Conservation (phyloP, 2,888 invertebrate genomes). For the Dryadula phaetusa region DNA sequence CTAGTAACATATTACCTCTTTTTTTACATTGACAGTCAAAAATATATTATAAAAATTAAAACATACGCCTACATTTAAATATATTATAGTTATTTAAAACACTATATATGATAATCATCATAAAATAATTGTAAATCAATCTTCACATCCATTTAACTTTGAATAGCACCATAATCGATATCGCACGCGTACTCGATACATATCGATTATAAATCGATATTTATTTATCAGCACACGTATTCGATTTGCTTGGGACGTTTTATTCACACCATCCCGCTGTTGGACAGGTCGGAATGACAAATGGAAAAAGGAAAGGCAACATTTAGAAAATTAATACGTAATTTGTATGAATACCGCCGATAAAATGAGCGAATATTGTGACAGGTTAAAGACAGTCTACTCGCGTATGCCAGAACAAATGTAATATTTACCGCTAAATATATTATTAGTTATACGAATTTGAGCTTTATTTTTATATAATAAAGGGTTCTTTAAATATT, state of each 20-base stretch:
- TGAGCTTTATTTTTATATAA: slow-evolving; percentile 13
- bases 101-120: slow-evolving; percentile 28
- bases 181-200: slow-evolving; percentile 53
- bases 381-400: slow-evolving; percentile 60
- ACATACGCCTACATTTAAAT: not conserved
- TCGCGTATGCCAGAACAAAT: slow-evolving; percentile 60
- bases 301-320: slow-evolving; percentile 77
- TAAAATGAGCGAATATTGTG: slow-evolving; percentile 70
- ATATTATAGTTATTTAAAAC: not conserved
- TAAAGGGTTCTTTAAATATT: slow-evolving; percentile 21
- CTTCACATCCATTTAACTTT: slow-evolving; percentile 42
- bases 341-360: slow-evolving; percentile 73
- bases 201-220: slow-evolving; percentile 51
- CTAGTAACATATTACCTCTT: too few species aligned
- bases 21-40: too few species aligned
- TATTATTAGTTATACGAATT: not conserved
- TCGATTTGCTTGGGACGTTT: slow-evolving; percentile 69
- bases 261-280: slow-evolving; percentile 73
- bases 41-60: too few species aligned
- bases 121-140: slow-evolving; percentile 38
- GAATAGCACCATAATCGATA: slow-evolving; percentile 48
- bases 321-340: slow-evolving; percentile 67
- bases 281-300: slow-evolving; percentile 72
- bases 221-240: slow-evolving; percentile 59
- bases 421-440: slow-evolving; percentile 39